Base-by-base conservation (phyloP, 2,888 invertebrate genomes). In the Parelbella ahira region DNA sequence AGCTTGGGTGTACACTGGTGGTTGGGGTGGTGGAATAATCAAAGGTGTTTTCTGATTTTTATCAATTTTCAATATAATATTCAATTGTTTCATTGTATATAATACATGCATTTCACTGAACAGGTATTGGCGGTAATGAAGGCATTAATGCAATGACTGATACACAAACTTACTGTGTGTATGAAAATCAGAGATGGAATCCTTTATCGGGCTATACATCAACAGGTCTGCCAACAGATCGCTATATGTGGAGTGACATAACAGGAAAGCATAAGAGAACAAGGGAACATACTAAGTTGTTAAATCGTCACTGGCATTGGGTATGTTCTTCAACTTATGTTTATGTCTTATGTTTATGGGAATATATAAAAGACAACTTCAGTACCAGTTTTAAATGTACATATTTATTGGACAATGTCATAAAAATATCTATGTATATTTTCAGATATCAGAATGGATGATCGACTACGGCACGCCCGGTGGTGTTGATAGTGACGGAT, bases 171-270 rank as follows among this genome's bases (percentile, higher is more conserved):
- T 95, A 95, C 68, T 93, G 94, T 61, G 94, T 97, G 7, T 97
- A 97, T 71, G 97, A 97, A 83, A 97, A 97, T 71, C 97, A 97
- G 77, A 88, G 97, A 45, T 97, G 97, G 97, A 96, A 96, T 88
- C 97, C 97, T 0, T 89, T 97, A 1, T 93, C 94, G 48, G 97
- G 97, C 2, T 97, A 96, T 63, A 94, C 95, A 1, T 91, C 94
- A 1, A 93, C 95, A 51, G 94, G 95, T 8, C 82, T 96, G 34
- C 96, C 96, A 11, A 96, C 95, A 0, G 96, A 96, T 69, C 88
- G 95, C 10, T 92, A 93, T 60, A 94, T 95, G 92, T 97, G 97
- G 97, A 96, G 96, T 63, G 97, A 97, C 71, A 89, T 92, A 11
- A 93, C 93, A 1, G 97, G 97, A 2, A 91, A 91, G 50, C 92